Evolutionary conservation across 2,797 vertebrate genomes (phyloP).

Genomic region (Lepus oiostolus): DNA sequence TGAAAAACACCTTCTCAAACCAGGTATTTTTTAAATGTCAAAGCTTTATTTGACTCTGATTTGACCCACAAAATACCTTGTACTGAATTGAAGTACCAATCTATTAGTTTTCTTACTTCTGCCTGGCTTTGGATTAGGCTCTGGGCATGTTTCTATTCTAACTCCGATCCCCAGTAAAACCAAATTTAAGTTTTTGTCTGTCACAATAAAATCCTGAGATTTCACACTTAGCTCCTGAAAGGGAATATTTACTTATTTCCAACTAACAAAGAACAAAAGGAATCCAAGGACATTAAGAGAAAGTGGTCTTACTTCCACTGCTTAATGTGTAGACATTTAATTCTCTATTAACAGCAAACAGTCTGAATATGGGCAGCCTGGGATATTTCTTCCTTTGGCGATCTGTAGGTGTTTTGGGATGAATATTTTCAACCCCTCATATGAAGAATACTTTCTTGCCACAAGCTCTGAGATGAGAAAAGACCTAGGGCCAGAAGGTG

Average conservation of each 20-base stretch:
- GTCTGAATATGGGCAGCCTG: neutral
- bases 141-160: neutral
- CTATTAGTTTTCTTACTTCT: constrained; percentile 25
- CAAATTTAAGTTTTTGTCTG: neutral
- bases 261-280: neutral
- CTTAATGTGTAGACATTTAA: neutral
- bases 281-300: neutral
- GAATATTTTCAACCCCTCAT: neutral
- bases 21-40: constrained; percentile 54
- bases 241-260: neutral
- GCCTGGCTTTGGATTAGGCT: neutral
- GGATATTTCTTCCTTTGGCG: neutral
- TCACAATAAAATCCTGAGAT: neutral
- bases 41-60: constrained; percentile 59
- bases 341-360: neutral
- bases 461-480: constrained; percentile 33
- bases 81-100: constrained; percentile 15
- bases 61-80: constrained; percentile 51
- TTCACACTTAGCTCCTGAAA: neutral
- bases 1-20: constrained; percentile 55
- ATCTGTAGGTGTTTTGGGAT: neutral
- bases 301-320: neutral
- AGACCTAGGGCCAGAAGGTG: neutral
- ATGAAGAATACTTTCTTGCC: neutral
- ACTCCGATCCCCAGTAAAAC: neutral